These are phyloP conservation scores for Cacoxenus indagator DNA, from an alignment of 2,888 invertebrate species.

Conservation along the genomic window DNA sequence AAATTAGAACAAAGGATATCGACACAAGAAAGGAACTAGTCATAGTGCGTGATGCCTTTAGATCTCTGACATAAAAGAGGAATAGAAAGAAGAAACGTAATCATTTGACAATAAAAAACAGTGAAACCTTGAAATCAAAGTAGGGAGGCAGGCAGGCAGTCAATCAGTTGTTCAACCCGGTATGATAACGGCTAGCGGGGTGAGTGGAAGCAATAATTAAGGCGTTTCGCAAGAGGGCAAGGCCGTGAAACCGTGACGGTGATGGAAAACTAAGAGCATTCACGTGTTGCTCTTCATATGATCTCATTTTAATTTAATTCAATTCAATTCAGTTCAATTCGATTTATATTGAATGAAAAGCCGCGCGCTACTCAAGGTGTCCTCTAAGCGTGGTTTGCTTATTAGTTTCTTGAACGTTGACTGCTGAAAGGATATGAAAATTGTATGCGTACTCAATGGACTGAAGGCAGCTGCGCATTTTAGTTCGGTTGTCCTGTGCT, in stretches of 20 bases:
- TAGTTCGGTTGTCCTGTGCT: not conserved
- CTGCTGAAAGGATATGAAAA: conserved; percentile 31
- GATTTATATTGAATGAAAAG: not conserved
- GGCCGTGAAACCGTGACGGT: too few relatives aligned
- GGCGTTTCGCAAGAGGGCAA: conserved; percentile 22
- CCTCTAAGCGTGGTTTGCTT: not conserved
- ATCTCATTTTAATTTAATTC: too few relatives aligned
- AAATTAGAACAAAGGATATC: conserved; percentile 43
- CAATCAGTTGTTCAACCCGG: not conserved
- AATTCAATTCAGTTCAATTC: too few relatives aligned
- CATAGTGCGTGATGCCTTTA: not conserved
- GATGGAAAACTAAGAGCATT: too few relatives aligned
- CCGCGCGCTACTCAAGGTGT: not conserved
- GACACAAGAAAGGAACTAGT: not conserved
- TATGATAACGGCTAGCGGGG: conserved; percentile 56
- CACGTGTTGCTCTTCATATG: too few relatives aligned
- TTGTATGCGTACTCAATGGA: conserved; percentile 11
- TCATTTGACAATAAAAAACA: conserved; percentile 39
- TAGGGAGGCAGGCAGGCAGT: not conserved
- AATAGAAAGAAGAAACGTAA: not conserved
- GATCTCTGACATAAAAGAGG: too few relatives aligned
- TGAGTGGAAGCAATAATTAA: conserved; percentile 60
- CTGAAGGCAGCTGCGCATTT: conserved; percentile 2
- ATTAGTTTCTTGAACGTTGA: not conserved
- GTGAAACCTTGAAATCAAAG: not conserved